phyloP scores from a whole-genome alignment of 2,888 invertebrate species.

The Pollenia labialis region DNA sequence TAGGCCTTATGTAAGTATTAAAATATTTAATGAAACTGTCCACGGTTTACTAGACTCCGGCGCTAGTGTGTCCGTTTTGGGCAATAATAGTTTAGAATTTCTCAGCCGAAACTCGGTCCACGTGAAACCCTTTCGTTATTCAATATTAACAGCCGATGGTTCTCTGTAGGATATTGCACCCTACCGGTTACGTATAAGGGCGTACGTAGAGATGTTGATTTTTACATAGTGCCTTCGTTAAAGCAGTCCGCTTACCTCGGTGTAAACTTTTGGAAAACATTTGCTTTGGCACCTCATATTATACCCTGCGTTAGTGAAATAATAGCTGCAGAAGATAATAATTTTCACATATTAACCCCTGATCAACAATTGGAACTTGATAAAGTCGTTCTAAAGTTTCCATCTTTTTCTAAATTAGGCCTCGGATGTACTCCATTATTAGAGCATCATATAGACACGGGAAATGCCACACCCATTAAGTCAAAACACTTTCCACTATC shows the following conservation, averaged over 20 bases:
- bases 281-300: constrained; percentile 38
- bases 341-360: constrained; percentile 10
- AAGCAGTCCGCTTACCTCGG: constrained; percentile 21
- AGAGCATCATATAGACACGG: constrained; percentile 43
- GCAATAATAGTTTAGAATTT: constrained; percentile 36
- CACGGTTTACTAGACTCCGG: constrained; percentile 34
- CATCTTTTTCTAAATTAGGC: constrained; percentile 24
- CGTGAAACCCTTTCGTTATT: background rate
- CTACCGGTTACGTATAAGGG: constrained; percentile 6
- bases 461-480: constrained; percentile 50
- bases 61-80: constrained; percentile 30
- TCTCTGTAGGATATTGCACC: too few relatives aligned
- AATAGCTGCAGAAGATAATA: background rate
- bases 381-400: constrained; percentile 15
- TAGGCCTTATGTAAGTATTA: constrained; percentile 33
- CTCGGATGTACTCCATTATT: constrained; percentile 24
- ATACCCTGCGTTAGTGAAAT: constrained; percentile 16
- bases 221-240: constrained; percentile 35
- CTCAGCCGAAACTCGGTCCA: background rate
- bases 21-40: constrained; percentile 9
- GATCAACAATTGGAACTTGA: constrained; percentile 36
- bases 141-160: too few relatives aligned
- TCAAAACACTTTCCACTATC: constrained; percentile 27
- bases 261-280: constrained; percentile 34
- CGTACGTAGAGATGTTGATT: constrained; percentile 5